Evolutionary conservation across 2,797 vertebrate species (phyloP).

Genomic region (Malurus leucopterus): DNA sequence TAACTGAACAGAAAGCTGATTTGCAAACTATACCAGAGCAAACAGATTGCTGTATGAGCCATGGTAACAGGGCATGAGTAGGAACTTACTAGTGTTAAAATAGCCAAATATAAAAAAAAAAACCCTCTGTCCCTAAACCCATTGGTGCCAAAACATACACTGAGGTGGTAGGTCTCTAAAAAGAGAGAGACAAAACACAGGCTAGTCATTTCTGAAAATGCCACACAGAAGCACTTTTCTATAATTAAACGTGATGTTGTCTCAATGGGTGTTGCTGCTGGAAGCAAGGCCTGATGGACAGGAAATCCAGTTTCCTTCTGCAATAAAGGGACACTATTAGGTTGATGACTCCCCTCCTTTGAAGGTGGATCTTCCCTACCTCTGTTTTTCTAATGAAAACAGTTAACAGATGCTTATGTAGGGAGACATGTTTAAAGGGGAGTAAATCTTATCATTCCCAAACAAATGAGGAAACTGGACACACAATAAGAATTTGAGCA

Average conservation of each 20-base stretch:
- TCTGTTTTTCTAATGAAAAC: neutral
- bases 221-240: neutral
- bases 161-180: neutral
- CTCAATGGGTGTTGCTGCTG: neutral
- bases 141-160: neutral
- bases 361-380: neutral
- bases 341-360: neutral
- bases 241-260: fast-evolving
- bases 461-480: neutral
- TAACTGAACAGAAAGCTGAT: neutral
- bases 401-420: neutral
- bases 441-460: neutral
- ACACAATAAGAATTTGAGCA: neutral
- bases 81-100: neutral
- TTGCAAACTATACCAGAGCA: neutral
- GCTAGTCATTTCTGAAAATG: neutral
- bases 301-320: neutral
- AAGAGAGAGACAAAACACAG: neutral
- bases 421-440: neutral
- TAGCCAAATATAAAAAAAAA: neutral
- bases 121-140: neutral
- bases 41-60: neutral
- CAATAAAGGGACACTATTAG: neutral
- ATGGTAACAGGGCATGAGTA: neutral
- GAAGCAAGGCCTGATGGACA: neutral